phyloP scores from a whole-genome alignment of 2,113 vertebrate genomes.

The Malurus melanocephalus region DNA sequence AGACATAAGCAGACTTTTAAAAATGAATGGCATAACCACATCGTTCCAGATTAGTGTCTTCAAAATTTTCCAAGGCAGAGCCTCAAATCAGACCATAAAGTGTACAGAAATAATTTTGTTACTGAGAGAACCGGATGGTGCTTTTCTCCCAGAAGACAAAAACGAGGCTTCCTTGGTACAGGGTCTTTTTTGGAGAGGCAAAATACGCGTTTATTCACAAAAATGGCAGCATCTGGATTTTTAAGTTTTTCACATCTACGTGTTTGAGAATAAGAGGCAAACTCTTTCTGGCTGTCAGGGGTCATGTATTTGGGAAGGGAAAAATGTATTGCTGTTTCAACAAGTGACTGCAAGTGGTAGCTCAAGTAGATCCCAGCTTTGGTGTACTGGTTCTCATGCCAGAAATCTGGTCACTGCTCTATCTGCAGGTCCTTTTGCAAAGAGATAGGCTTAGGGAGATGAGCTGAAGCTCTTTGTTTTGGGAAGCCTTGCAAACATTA shows the following conservation, averaged over 20 bases:
- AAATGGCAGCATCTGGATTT: not conserved
- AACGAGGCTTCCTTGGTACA: not conserved
- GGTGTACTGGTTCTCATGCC: not conserved
- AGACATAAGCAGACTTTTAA: not conserved
- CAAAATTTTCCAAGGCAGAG: not conserved
- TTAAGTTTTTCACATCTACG: not conserved
- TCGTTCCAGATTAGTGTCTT: not conserved
- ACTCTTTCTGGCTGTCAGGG: not conserved
- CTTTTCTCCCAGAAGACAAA: not conserved
- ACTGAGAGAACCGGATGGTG: fast-evolving
- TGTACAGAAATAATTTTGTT: not conserved
- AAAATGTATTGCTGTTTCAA: not conserved
- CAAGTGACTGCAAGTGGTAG: not conserved
- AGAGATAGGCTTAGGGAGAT: not conserved
- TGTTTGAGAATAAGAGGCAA: not conserved
- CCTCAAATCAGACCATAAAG: not conserved
- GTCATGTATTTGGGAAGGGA: not conserved
- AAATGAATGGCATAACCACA: not conserved
- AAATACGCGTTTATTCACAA: not conserved
- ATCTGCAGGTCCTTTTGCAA: not conserved
- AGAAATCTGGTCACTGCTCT: not conserved
- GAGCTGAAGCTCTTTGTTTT: not conserved
- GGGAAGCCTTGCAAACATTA: not conserved
- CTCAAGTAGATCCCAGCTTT: not conserved
- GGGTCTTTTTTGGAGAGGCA: not conserved